Evolutionary conservation across 2,888 invertebrate genomes (phyloP).

Genomic region (Corythucha ciliata): DNA sequence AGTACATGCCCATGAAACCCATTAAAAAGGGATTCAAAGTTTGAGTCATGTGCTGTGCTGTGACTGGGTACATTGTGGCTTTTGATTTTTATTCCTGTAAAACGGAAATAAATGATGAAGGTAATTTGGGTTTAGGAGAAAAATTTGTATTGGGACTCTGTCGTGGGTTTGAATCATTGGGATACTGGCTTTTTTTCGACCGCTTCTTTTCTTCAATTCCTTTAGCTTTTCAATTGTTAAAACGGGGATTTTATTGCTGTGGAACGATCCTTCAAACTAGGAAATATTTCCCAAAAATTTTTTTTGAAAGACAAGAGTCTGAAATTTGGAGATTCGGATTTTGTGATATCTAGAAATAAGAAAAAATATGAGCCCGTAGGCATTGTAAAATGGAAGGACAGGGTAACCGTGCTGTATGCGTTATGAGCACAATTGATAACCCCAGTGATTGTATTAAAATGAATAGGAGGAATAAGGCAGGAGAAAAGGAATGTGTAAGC

Average conservation of each 20-base stretch:
- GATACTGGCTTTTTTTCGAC: constrained; percentile 12
- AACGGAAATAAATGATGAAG: background rate
- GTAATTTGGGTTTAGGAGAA: background rate
- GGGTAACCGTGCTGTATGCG: constrained; percentile 32
- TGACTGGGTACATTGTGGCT: constrained; percentile 9
- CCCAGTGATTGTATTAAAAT: constrained; percentile 29
- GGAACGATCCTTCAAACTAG: constrained; percentile 15
- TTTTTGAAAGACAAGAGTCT: constrained; percentile 12
- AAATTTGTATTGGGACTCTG: background rate
- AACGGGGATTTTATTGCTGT: constrained; percentile 7
- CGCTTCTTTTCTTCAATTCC: constrained; percentile 12
- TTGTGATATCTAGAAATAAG: constrained; percentile 21
- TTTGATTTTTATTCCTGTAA: constrained; percentile 14
- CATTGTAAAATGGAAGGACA: constrained; percentile 38
- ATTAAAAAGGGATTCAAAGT: constrained; percentile 34
- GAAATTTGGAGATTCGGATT: background rate
- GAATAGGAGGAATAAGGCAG: constrained; percentile 33
- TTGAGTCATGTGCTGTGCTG: constrained; percentile 32
- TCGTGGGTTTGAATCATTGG: background rate
- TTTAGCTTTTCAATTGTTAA: constrained; percentile 1
- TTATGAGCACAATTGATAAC: constrained; percentile 27
- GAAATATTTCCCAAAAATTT: constrained; percentile 13
- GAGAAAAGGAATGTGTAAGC: constrained; percentile 31
- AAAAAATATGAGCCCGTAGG: too few relatives aligned
- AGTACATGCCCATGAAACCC: constrained; percentile 34